Conservation (phyloP, 1,140 invertebrate species). For the Hypothenemus hampei region DNA sequence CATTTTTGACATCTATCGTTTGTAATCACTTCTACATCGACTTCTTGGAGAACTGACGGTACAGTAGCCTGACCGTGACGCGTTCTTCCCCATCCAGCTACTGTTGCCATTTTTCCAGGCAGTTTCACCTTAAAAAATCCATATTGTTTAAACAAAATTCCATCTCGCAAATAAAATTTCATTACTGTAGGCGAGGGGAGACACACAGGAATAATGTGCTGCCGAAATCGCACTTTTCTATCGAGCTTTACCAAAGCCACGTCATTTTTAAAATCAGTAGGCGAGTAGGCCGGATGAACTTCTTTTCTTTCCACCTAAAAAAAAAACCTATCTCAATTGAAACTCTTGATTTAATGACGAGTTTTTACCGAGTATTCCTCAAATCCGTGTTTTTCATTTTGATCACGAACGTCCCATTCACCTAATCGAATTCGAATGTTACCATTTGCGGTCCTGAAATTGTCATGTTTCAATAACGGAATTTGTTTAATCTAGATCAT, state of each 20-base stretch:
- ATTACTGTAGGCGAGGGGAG: slow-evolving; percentile 46
- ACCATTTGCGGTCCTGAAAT: slow-evolving; percentile 59
- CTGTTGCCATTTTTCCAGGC: slow-evolving; percentile 77
- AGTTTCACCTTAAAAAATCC: slow-evolving; percentile 53
- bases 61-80: slow-evolving; percentile 76
- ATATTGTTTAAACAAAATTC: not conserved
- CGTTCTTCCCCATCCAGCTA: slow-evolving; percentile 86
- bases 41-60: slow-evolving; percentile 66
- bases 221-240: slow-evolving; percentile 73
- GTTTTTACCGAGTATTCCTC: slow-evolving; percentile 69
- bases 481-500: too few relatives aligned
- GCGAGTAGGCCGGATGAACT: slow-evolving; percentile 83
- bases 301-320: slow-evolving; percentile 71
- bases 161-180: not conserved
- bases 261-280: slow-evolving; percentile 84
- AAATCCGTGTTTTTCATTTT: slow-evolving; percentile 73
- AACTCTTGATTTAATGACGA: not conserved
- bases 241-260: slow-evolving; percentile 79
- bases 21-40: slow-evolving; percentile 84
- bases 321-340: not conserved
- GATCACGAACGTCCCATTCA: slow-evolving; percentile 85
- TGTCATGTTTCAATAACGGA: not conserved
- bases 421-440: slow-evolving; percentile 82
- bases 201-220: slow-evolving; percentile 85
- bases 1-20: slow-evolving; percentile 87